Conservation (phyloP, 2,113 vertebrate genomes). For the Enhydra lutris region DNA sequence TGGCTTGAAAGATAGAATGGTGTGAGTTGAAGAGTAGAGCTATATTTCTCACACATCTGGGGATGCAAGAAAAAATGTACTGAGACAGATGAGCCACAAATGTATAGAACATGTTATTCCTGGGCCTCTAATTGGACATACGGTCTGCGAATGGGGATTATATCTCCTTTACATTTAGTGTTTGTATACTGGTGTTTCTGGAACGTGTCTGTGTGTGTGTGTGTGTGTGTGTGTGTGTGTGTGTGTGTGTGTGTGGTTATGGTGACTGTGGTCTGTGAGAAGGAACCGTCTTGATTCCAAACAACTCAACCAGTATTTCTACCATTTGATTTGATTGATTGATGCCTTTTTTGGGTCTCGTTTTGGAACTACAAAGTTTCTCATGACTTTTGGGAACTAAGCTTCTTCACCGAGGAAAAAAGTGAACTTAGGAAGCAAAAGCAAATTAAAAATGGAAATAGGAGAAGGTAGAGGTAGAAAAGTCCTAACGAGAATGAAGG, state of each 20-base stretch:
- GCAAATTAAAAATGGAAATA: not conserved
- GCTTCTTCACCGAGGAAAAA: not conserved
- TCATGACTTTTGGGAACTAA: not conserved
- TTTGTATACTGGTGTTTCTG: not conserved
- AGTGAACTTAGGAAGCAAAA: not conserved
- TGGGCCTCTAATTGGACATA: not conserved
- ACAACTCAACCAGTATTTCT: not conserved
- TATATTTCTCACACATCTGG: not conserved
- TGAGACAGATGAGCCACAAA: not conserved
- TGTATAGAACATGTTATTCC: not conserved
- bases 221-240: not conserved
- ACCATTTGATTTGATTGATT: not conserved
- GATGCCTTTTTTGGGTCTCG: not conserved
- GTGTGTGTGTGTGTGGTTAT: not conserved
- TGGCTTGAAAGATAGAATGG: not conserved
- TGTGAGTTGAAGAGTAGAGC: not conserved
- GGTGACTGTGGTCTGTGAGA: not conserved
- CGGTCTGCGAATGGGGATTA: not conserved
- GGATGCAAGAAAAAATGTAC: not conserved
- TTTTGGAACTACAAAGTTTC: not conserved
- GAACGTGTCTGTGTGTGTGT: not conserved
- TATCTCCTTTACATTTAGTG: not conserved
- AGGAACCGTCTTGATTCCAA: not conserved
- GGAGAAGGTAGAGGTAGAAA: not conserved
- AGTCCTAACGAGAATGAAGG: not conserved